Evolutionary conservation across 2,113 vertebrate genomes (phyloP).

Genomic region (Centropus unirufus): DNA sequence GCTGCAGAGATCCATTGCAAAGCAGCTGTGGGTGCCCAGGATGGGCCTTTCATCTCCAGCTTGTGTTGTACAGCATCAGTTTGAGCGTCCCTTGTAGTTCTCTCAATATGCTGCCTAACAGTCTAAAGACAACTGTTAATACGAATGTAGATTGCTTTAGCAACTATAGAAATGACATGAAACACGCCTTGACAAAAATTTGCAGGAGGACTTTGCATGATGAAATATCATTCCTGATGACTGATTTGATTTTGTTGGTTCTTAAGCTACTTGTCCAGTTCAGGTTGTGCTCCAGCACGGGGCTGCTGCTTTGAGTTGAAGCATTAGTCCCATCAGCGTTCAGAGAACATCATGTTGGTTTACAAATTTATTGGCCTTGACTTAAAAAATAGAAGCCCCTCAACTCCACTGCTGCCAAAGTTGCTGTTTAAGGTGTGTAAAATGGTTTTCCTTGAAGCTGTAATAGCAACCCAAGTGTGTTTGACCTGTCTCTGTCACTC

Average conservation of each 20-base stretch:
- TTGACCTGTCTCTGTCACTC: not conserved
- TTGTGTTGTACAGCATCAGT: fast-evolving
- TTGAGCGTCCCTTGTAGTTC: not conserved
- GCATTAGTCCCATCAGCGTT: not conserved
- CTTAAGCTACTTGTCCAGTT: not conserved
- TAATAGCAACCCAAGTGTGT: not conserved
- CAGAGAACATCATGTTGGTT: not conserved
- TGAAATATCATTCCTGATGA: not conserved
- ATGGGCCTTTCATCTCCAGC: not conserved
- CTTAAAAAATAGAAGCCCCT: not conserved
- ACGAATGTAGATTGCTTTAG: not conserved
- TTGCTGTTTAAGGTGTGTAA: not conserved
- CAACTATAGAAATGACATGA: not conserved
- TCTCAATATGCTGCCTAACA: not conserved
- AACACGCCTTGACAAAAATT: not conserved
- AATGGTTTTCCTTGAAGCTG: not conserved
- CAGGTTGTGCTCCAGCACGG: not conserved
- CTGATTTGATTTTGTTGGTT: not conserved
- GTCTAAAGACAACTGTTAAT: not conserved
- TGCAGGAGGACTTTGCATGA: not conserved
- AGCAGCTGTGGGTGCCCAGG: not conserved
- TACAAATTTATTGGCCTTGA: not conserved
- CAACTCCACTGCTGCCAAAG: not conserved
- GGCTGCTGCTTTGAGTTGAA: not conserved
- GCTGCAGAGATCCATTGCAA: not conserved